Percentiles rank a stretch among this genome's conserved stretches.
phyloP scores from a whole-genome alignment of 2,113 vertebrate species.

The Pseudopodoces humilis region DNA sequence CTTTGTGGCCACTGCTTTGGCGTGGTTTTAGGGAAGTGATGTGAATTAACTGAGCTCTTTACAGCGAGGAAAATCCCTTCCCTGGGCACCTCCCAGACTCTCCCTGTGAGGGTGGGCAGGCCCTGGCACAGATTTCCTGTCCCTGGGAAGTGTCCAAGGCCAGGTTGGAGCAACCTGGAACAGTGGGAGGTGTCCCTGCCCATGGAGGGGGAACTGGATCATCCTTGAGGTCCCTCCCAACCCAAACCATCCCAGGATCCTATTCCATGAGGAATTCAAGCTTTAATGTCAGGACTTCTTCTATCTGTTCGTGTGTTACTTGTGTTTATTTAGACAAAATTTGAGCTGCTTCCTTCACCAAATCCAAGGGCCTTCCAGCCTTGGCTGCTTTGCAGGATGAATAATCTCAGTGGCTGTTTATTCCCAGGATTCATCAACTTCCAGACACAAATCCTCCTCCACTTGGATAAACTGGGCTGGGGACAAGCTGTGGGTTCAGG shows the following conservation, averaged over 20 bases:
- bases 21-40: neutral
- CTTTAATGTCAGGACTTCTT: neutral
- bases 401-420: neutral
- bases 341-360: neutral
- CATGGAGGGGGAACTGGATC: neutral
- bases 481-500: neutral
- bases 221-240: neutral
- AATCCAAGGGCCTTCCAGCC: neutral
- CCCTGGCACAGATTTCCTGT: neutral
- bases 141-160: neutral
- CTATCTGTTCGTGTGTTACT: neutral
- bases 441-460: neutral
- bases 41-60: neutral
- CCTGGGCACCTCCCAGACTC: neutral
- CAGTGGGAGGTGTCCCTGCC: neutral
- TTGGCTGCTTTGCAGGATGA: neutral
- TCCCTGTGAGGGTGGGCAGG: neutral
- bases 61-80: neutral
- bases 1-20: neutral
- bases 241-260: neutral
- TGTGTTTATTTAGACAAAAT: neutral
- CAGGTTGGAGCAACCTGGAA: neutral
- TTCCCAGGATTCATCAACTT: neutral
- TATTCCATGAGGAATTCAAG: neutral
- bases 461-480: neutral